Conservation (phyloP, 2,113 vertebrate species). For the Gambusia affinis region DNA sequence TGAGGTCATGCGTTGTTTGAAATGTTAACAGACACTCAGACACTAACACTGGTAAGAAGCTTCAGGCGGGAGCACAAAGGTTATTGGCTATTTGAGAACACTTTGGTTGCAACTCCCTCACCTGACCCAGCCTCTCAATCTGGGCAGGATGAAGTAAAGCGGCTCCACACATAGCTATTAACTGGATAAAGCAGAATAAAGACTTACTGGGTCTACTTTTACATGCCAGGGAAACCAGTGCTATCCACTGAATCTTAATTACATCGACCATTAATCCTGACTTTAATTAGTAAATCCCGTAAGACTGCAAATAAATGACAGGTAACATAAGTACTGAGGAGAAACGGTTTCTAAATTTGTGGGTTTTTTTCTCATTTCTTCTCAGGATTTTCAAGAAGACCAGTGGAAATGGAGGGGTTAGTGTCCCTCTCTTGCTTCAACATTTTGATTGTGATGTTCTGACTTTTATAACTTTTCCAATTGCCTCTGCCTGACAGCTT, state of each 20-base stretch:
- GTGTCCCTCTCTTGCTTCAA: slow-evolving; percentile 6
- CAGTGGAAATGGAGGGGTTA: slow-evolving; percentile 72
- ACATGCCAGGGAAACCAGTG: neutral
- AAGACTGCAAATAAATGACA: neutral
- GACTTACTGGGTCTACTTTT: slow-evolving; percentile 54
- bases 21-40: slow-evolving; percentile 14
- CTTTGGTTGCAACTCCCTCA: slow-evolving; percentile 23
- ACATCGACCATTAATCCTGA: slow-evolving; percentile 13
- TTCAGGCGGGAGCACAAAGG: slow-evolving; percentile 12
- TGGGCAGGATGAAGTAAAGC: slow-evolving; percentile 47
- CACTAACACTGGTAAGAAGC: slow-evolving; percentile 11
- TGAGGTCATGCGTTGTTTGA: neutral
- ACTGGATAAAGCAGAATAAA: slow-evolving; percentile 49
- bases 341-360: neutral
- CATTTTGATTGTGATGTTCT: neutral
- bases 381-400: slow-evolving; percentile 81
- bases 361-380: neutral
- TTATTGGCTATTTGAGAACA: slow-evolving; percentile 28
- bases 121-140: slow-evolving; percentile 49
- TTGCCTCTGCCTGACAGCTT: slow-evolving; percentile 54
- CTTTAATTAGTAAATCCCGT: neutral
- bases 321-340: neutral
- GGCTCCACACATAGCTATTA: slow-evolving; percentile 54
- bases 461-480: neutral
- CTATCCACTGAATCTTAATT: slow-evolving; percentile 16